These are phyloP conservation scores for Eupeodes luniger DNA, from an alignment of 2,888 invertebrate genomes.

Conservation along the genomic window DNA sequence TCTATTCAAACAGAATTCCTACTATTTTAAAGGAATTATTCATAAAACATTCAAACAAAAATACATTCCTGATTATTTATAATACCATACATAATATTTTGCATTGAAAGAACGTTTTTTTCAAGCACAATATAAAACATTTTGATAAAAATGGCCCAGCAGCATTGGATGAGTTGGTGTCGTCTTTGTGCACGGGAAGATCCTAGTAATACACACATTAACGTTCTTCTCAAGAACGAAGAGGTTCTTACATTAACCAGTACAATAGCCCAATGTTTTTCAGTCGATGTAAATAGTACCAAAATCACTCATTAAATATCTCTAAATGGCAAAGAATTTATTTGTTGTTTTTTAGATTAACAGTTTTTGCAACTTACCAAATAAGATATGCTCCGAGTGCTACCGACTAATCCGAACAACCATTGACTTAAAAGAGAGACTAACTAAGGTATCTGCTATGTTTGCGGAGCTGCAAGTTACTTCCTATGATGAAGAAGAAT, in stretches of 20 bases:
- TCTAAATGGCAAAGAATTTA: too few relatives aligned
- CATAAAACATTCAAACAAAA: too few relatives aligned
- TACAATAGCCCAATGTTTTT: slow-evolving; percentile 81
- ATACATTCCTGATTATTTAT: too few relatives aligned
- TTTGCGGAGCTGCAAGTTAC: background rate
- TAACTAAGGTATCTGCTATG: background rate
- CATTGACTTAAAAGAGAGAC: background rate
- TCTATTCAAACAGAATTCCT: too few relatives aligned
- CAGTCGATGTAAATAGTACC: slow-evolving; percentile 80
- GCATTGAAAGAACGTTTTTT: too few relatives aligned
- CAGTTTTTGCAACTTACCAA: background rate
- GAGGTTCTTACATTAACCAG: slow-evolving; percentile 77
- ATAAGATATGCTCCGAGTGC: slow-evolving; percentile 5
- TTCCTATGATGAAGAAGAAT: background rate
- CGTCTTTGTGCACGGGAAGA: slow-evolving; percentile 81
- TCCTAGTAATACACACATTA: slow-evolving; percentile 75
- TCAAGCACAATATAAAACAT: background rate
- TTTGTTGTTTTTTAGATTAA: background rate
- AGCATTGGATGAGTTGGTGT: slow-evolving; percentile 81
- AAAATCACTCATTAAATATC: background rate
- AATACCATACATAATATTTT: too few relatives aligned
- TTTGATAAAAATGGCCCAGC: slow-evolving; percentile 45
- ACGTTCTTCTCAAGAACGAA: slow-evolving; percentile 77
- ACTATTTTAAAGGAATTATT: too few relatives aligned
- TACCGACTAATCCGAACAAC: background rate